Evolutionary conservation across 2,113 vertebrate genomes (phyloP), one percentile per base, ranked within the genome.

Genomic region (Gymnocephalus cernua): DNA sequence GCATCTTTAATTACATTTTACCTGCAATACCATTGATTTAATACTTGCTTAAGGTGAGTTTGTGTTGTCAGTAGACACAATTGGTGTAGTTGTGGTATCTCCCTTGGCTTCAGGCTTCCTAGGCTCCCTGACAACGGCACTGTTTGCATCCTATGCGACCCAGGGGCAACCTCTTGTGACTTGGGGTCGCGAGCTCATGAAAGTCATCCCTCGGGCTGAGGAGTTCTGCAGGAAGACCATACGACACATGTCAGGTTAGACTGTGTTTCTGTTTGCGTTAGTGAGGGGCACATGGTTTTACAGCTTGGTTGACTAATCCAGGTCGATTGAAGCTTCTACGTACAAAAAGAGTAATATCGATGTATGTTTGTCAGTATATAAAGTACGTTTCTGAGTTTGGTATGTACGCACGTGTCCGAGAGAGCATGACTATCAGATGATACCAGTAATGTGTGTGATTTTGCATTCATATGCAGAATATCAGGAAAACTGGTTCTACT

Each of bases 401-500:
- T 44, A 41, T 77, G 29, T 27, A 27, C 19, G 32, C 19, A 56
- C 4, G 6, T 76, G 10, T 53, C 19, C 13, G 19, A 77, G 61
- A 77, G 14, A 62, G 15, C 4, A 75, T 23, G 12, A 69, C 19
- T 18, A 19, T 74, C 18, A 70, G 44, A 29, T 75, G 54, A 77
- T 62, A 4, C 18, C 25, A 65, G 38, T 62, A 64, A 41, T 62
- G 7, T 44, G 9, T 88, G 19, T 76, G 18, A 81, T 6, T 69
- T 16, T 79, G 9, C 2, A 16, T 74, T 81, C 2, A 61, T 83
- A 13, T 61, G 12, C 74, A 99, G 98, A 99, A 70, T 99, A 99
- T 90, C 98, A 99, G 76, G 98, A 99, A 82, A 96, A 97, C 65
- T 99, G 98, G 98, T 99, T 99, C 93, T 99, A 99, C 93, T 99